A percentile compares a stretch with the other conserved stretches of the same genome.
Evolutionary conservation across 1,140 invertebrate genomes (phyloP).

Genomic region (Pseudobourletiella spinata): DNA sequence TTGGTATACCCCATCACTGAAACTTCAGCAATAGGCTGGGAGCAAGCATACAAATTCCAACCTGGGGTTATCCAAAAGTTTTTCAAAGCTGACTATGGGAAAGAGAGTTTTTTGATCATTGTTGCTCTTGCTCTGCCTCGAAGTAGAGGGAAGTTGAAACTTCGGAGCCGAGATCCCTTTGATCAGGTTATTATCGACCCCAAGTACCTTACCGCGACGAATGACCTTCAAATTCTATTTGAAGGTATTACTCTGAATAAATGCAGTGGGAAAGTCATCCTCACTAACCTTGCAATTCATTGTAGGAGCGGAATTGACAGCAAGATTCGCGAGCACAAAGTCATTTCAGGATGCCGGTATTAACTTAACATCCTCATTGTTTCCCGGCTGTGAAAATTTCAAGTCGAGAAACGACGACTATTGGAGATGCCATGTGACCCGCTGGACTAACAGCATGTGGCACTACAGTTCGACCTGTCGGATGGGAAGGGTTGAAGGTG

Average conservation of each 20-base stretch:
- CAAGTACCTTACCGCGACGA: slow-evolving; percentile 28
- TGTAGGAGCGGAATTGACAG: too few relatives aligned
- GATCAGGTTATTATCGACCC: slow-evolving; percentile 30
- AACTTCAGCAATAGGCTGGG: neutral
- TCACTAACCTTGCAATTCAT: too few relatives aligned
- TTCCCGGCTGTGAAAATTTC: neutral
- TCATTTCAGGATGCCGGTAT: neutral
- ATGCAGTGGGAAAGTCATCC: too few relatives aligned
- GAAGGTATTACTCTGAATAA: too few relatives aligned
- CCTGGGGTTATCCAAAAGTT: slow-evolving; percentile 2
- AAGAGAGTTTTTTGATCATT: neutral
- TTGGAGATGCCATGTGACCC: neutral
- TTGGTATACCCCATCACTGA: neutral
- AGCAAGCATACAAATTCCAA: too few relatives aligned
- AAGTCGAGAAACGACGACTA: slow-evolving; percentile 1
- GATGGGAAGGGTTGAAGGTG: neutral
- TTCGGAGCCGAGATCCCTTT: slow-evolving; percentile 22
- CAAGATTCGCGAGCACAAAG: too few relatives aligned
- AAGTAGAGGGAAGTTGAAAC: slow-evolving; percentile 25
- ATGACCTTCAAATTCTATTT: slow-evolving; percentile 20
- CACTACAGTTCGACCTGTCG: neutral
- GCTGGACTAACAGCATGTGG: neutral
- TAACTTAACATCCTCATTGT: neutral
- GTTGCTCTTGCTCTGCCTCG: slow-evolving; percentile 21
- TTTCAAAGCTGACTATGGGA: neutral